Evolutionary conservation across 2,113 vertebrate species (phyloP).

Genomic region (Callipepla californica): DNA sequence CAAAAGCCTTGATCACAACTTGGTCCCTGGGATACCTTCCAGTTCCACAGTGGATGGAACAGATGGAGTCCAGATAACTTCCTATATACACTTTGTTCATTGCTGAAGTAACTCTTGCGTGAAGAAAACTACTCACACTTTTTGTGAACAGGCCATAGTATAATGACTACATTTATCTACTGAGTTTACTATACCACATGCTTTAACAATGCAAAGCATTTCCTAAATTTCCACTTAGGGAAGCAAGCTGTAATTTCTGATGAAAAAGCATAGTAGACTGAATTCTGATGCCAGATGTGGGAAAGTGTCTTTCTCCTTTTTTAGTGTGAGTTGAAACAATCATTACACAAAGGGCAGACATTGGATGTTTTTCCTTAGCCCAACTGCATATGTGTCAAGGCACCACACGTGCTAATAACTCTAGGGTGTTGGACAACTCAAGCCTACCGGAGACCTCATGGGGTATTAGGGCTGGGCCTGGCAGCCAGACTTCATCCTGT

Average conservation of each 20-base stretch:
- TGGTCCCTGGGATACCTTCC: background rate
- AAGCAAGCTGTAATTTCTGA: conserved; percentile 9
- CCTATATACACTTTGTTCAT: background rate
- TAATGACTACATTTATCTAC: conserved; percentile 30
- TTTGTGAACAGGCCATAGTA: background rate
- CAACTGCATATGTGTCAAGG: background rate
- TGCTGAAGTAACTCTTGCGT: background rate
- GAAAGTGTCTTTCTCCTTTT: background rate
- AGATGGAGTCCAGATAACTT: background rate
- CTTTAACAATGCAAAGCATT: conserved; percentile 12
- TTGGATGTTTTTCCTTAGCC: background rate
- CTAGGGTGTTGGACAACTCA: background rate
- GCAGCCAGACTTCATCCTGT: background rate
- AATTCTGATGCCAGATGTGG: background rate
- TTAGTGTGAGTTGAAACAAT: background rate
- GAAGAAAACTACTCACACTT: background rate
- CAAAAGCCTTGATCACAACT: background rate
- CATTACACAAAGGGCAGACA: background rate
- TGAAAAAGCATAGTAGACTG: background rate
- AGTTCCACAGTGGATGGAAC: background rate
- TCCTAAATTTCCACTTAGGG: conserved; percentile 39
- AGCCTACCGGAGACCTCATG: rapidly evolving
- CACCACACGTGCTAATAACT: rapidly evolving
- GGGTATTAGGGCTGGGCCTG: background rate
- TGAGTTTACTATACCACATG: background rate